phyloP scores from a whole-genome alignment of 2,113 vertebrate genomes.

The Hipposideros armiger region DNA sequence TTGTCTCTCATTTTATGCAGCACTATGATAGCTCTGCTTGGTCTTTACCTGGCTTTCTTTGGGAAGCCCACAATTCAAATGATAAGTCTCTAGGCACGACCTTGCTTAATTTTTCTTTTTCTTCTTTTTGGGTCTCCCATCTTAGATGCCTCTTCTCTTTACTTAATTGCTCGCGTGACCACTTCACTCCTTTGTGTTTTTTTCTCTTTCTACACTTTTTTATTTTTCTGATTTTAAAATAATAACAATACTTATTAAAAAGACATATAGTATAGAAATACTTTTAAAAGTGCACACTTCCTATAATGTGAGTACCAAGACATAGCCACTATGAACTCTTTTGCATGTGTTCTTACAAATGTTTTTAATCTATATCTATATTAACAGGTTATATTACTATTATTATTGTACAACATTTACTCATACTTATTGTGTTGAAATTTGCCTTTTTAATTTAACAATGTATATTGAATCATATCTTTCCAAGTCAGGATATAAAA shows the following conservation, averaged over 20 bases:
- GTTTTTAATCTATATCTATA: neutral
- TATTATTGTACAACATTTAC: neutral
- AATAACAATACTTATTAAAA: neutral
- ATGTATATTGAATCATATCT: neutral
- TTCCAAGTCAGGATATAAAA: neutral
- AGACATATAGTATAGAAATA: neutral
- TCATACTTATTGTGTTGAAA: neutral
- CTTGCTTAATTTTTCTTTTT: neutral
- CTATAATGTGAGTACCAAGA: neutral
- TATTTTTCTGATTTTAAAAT: constrained; percentile 14
- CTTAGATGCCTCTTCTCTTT: neutral
- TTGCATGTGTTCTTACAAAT: neutral
- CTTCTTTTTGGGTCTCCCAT: neutral
- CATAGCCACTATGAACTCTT: neutral
- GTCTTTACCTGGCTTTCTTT: neutral
- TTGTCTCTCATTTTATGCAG: constrained; percentile 7
- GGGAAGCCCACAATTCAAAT: neutral
- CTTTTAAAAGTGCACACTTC: neutral
- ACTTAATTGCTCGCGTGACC: neutral
- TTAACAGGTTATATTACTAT: neutral
- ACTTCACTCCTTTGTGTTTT: neutral
- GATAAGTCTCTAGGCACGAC: neutral
- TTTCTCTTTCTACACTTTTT: neutral
- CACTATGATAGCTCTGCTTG: neutral
- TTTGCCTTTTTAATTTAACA: neutral